phyloP scores from a whole-genome alignment of 2,113 vertebrate species.

The Centropus unirufus region DNA sequence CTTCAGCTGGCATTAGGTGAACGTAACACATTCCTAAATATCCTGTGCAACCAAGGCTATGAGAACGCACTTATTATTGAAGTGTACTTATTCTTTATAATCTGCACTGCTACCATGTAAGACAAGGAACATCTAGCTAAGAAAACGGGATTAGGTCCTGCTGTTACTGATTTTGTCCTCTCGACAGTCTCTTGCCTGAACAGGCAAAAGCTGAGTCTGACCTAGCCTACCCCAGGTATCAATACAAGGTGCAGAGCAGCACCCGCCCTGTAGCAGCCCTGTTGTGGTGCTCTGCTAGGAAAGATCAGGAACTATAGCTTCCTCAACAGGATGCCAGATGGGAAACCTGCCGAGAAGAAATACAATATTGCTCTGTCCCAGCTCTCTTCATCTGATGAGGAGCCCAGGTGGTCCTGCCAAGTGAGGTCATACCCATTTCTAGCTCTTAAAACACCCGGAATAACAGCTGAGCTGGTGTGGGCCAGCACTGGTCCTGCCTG shows the following conservation, averaged over 20 bases:
- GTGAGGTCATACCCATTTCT: not conserved
- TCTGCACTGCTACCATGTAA: not conserved
- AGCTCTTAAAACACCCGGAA: not conserved
- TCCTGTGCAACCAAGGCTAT: not conserved
- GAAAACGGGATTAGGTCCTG: not conserved
- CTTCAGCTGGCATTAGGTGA: not conserved
- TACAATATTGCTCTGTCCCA: not conserved
- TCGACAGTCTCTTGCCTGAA: not conserved
- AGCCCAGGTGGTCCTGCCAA: not conserved
- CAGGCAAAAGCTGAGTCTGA: fast-evolving
- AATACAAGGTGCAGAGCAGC: not conserved
- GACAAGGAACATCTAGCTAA: not conserved
- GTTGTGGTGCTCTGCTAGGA: fast-evolving
- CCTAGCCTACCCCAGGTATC: not conserved
- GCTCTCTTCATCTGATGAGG: not conserved
- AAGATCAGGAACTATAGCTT: not conserved
- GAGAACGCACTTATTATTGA: not conserved
- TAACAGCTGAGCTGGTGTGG: not conserved
- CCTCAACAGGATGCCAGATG: not conserved
- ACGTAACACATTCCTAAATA: not conserved
- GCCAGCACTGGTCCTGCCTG: not conserved
- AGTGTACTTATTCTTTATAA: not conserved
- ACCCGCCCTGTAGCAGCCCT: fast-evolving
- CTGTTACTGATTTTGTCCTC: not conserved
- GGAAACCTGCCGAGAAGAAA: not conserved